phyloP scores from a whole-genome alignment of 2,797 vertebrate species.

The Poecilia velifera region DNA sequence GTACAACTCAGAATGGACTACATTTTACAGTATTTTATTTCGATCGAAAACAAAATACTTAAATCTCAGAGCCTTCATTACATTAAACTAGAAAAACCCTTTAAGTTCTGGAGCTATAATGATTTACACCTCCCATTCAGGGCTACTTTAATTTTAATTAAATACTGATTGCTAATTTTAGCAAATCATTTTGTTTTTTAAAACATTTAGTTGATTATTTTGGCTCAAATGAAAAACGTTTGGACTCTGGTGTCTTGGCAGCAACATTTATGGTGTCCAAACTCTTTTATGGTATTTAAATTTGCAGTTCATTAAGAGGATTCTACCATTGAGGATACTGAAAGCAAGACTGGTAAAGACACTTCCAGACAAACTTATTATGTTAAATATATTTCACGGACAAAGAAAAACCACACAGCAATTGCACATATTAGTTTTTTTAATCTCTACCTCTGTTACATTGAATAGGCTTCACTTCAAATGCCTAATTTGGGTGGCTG shows the following conservation, averaged over 20 bases:
- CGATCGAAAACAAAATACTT: not conserved
- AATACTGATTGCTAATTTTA: not conserved
- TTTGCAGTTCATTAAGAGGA: not conserved
- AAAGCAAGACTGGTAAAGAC: not conserved
- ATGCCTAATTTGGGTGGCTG: not conserved
- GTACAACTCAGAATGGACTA: not conserved
- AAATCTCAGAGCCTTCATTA: not conserved
- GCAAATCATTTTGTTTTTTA: too few relatives aligned
- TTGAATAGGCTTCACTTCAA: not conserved
- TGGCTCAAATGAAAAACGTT: not conserved
- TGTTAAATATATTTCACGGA: not conserved
- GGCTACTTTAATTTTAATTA: not conserved
- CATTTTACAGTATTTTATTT: not conserved
- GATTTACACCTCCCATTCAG: not conserved
- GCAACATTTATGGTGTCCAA: not conserved
- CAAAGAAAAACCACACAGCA: not conserved
- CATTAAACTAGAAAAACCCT: not conserved
- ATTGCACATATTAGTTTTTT: not conserved
- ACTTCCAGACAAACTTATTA: not conserved
- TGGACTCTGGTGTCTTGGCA: not conserved
- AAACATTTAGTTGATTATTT: not conserved
- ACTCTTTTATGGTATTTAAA: not conserved
- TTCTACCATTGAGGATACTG: not conserved
- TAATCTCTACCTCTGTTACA: not conserved
- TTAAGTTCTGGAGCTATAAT: not conserved